Conservation (phyloP, 2,888 invertebrate species). For the Limnephilus marmoratus region DNA sequence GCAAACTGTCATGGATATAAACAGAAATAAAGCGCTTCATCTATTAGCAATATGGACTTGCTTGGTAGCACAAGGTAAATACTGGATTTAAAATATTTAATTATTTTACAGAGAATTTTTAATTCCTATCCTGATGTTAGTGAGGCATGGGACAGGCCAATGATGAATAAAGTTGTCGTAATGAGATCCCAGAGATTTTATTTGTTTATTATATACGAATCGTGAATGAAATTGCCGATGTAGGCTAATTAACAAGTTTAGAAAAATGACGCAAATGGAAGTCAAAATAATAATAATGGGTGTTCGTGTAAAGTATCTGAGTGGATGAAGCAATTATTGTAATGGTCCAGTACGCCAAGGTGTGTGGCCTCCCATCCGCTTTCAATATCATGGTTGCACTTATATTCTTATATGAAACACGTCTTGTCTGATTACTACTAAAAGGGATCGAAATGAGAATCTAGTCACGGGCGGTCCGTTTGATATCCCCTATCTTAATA, state of each 20-base stretch:
- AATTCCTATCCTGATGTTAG: too few species aligned
- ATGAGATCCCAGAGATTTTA: neutral
- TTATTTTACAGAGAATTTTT: neutral
- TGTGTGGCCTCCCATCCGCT: too few species aligned
- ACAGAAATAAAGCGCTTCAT: neutral
- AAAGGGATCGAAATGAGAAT: too few species aligned
- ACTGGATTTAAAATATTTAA: neutral
- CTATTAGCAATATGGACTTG: conserved; percentile 21
- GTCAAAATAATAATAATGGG: too few species aligned
- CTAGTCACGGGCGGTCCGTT: too few species aligned
- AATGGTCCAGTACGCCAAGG: too few species aligned
- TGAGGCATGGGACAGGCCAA: neutral
- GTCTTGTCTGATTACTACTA: too few species aligned
- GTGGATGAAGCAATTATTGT: too few species aligned
- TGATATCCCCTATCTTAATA: too few species aligned
- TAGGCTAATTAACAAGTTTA: neutral
- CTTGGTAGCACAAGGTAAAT: conserved; percentile 16
- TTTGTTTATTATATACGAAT: neutral
- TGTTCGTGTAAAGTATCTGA: too few species aligned
- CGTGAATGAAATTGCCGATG: neutral
- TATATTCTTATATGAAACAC: too few species aligned
- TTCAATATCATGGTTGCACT: too few species aligned
- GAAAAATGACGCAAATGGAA: neutral
- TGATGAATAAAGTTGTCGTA: neutral
- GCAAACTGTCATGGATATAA: neutral